Evolutionary conservation across 1,140 invertebrate species (phyloP).

Genomic region (Papilio polyxenes): DNA sequence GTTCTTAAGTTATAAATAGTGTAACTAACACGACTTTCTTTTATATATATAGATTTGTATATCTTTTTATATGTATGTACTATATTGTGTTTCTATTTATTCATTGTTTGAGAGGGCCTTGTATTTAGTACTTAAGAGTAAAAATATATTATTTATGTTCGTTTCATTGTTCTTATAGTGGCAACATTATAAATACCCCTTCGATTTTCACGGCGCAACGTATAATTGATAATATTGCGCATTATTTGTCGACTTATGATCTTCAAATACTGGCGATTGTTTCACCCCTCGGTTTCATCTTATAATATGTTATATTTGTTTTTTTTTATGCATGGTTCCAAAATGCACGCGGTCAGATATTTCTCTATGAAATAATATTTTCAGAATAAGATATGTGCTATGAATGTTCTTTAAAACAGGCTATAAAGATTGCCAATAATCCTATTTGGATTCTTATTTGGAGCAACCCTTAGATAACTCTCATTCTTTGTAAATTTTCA

Average conservation of each 20-base stretch:
- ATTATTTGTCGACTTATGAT: constrained; percentile 65
- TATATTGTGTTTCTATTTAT: too few relatives aligned
- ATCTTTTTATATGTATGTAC: too few relatives aligned
- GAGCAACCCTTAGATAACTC: too few relatives aligned
- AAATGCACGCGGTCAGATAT: not conserved
- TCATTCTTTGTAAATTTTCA: too few relatives aligned
- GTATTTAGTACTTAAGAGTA: not conserved
- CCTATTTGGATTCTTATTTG: too few relatives aligned
- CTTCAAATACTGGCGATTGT: constrained; percentile 54
- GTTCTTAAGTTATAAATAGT: too few relatives aligned
- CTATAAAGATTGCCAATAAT: too few relatives aligned
- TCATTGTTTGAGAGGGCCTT: not conserved
- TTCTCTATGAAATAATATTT: not conserved
- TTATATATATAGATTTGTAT: too few relatives aligned
- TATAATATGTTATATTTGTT: constrained; percentile 54
- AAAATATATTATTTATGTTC: not conserved
- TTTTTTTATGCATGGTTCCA: constrained; percentile 19
- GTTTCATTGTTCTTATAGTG: not conserved
- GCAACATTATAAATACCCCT: constrained; percentile 40
- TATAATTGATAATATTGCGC: constrained; percentile 71
- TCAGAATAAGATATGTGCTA: too few relatives aligned
- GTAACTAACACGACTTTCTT: too few relatives aligned
- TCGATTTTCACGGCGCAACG: constrained; percentile 44
- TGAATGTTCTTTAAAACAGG: too few relatives aligned
- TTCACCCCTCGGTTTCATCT: constrained; percentile 61